Evolutionary conservation across 92 coral and sea anemone species (phyloP).

Genomic region (Heteractis magnifica): DNA sequence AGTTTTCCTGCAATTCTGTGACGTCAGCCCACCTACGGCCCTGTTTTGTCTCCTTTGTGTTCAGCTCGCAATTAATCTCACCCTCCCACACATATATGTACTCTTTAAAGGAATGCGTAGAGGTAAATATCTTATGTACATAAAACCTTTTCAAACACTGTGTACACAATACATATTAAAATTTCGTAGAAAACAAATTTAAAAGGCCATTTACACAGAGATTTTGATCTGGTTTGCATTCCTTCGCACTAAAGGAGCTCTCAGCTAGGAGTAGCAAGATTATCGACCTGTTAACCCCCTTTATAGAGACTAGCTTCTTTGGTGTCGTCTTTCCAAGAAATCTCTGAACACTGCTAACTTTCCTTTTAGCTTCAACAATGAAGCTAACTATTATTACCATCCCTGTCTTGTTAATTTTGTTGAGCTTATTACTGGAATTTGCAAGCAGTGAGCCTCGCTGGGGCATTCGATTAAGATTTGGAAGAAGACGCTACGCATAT

Average conservation of each 20-base stretch:
- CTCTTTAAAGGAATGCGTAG: background rate
- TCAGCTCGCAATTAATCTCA: background rate
- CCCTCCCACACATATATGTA: background rate
- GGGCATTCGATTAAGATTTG: background rate
- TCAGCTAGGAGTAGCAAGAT: background rate
- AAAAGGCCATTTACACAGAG: constrained; percentile 5
- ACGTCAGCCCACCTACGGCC: background rate
- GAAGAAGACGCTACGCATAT: constrained; percentile 10
- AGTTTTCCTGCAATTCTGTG: background rate
- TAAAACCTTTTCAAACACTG: constrained; percentile 6
- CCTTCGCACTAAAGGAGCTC: constrained; percentile 10
- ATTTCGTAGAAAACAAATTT: constrained; percentile 17
- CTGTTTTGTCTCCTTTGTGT: background rate
- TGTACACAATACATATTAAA: constrained; percentile 16
- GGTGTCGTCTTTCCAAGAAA: background rate
- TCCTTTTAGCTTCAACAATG: background rate
- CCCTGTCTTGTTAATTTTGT: background rate
- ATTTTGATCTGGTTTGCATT: constrained; percentile 16
- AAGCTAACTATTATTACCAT: background rate
- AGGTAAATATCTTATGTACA: background rate
- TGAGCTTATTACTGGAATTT: constrained; percentile 9
- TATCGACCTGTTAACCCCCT: background rate
- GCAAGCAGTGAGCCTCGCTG: background rate
- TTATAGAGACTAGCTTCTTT: background rate
- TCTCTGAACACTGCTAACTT: background rate